Percentiles rank a stretch among this genome's conserved stretches.
Conservation (phyloP, 2,797 vertebrate species). For the Anguilla obscura region DNA sequence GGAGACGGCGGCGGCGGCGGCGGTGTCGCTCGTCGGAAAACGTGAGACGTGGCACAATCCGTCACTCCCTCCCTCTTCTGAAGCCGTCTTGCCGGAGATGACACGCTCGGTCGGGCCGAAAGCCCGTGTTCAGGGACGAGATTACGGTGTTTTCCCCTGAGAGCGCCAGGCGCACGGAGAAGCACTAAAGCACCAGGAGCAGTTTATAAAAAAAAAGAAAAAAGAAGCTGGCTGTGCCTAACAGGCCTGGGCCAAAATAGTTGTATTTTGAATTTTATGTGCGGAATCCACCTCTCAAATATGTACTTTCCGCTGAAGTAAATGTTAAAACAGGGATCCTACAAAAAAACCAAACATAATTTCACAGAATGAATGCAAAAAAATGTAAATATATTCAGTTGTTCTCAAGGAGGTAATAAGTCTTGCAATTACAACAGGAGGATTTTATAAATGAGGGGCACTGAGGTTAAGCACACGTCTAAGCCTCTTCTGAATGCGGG, state of each 20-base stretch:
- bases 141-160: not conserved
- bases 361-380: no score
- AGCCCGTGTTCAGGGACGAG: not conserved
- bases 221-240: not conserved
- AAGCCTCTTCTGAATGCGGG: no score
- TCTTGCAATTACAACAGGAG: no score
- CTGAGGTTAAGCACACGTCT: no score
- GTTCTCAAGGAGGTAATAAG: no score
- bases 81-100: not conserved
- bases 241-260: not conserved
- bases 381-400: no score
- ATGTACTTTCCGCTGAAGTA: no score
- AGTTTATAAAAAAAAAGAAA: not conserved
- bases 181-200: not conserved
- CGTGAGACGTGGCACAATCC: not conserved
- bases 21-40: not conserved
- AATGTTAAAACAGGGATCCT: no score
- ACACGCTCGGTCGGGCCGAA: not conserved
- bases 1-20: not conserved
- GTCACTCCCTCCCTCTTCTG: not conserved
- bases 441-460: no score
- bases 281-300: not conserved
- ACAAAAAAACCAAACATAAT: no score
- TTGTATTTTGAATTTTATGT: not conserved
- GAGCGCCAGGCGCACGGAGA: not conserved